Evolutionary conservation across 2,113 vertebrate genomes (phyloP), one percentile per base, ranked within the genome.

Genomic region (Melozone crissalis): DNA sequence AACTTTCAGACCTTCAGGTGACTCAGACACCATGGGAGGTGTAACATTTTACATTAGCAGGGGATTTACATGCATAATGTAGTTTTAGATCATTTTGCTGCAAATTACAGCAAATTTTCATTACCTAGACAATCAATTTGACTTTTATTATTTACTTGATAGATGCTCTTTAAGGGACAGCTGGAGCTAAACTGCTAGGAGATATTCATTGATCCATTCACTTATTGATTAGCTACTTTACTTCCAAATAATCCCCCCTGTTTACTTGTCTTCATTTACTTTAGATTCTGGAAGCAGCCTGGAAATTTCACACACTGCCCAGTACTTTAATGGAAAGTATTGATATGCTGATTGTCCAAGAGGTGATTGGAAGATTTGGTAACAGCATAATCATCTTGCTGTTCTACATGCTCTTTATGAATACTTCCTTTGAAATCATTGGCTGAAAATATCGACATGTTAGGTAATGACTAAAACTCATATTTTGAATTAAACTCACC

Each of bases 291-390:
- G 78, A 83, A 94, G 75, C 59, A 92, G 86, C 24, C 87, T 92
- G 87, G 57, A 83, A 91, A 86, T 57, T 91, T 87, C 72, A 80
- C 52, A 55, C 41, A 59, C 37, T 94, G 74, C 30, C 90, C 87
- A 96, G 97, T 97, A 93, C 75, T 24, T 78, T 95, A 96, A 94
- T 96, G 95, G 84, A 87, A 97, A 95, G 80, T 96, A 97, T 72
- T 91, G 97, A 95, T 96, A 96, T 75, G 80, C 75, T 96, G 95
- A 97, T 93, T 94, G 82, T 93, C 63, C 43, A 66, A 87, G 82
- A 90, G 65, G 89, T n/a, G 63, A 90, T 76, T 7, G 10, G 87
- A 88, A 75, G 44, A 77, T 66, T 68, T 90, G 80, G 37, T 15
- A 55, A 82, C 43, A 71, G 37, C 43, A 55, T 69, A 85, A 94